Conservation (phyloP, 2,888 invertebrate genomes). For the Sialis fuliginosa region DNA sequence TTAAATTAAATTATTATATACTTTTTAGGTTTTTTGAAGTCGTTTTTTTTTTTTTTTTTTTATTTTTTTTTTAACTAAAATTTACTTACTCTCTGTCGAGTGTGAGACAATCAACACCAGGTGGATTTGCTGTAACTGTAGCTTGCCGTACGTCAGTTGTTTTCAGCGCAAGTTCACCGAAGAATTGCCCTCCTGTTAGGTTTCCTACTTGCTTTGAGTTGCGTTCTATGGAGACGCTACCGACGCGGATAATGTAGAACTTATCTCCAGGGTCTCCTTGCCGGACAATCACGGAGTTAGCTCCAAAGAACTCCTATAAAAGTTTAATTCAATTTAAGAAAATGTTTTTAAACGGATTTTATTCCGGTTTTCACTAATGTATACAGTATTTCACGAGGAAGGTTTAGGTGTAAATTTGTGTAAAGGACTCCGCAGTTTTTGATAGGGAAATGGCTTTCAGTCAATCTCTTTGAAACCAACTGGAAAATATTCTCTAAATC, state of each 20-base stretch:
- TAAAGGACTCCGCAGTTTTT: too few relatives aligned
- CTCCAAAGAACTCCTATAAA: constrained; percentile 57
- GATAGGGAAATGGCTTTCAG: too few relatives aligned
- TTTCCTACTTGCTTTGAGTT: constrained; percentile 32
- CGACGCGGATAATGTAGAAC: constrained; percentile 70
- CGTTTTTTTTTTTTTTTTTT: too few relatives aligned
- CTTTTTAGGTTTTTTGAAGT: too few relatives aligned
- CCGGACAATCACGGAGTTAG: constrained; percentile 60
- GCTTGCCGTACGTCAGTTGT: constrained; percentile 75
- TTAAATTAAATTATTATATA: too few relatives aligned
- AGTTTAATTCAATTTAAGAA: not conserved
- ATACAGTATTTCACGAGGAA: too few relatives aligned
- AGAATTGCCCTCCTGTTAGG: constrained; percentile 63
- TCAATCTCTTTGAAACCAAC: too few relatives aligned
- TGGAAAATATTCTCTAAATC: too few relatives aligned
- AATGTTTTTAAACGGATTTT: too few relatives aligned
- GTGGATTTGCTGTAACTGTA: constrained; percentile 70
- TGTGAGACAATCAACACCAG: constrained; percentile 74
- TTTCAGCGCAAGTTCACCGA: constrained; percentile 75
- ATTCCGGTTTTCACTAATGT: too few relatives aligned
- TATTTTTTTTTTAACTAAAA: not conserved
- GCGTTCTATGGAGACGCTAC: constrained; percentile 20
- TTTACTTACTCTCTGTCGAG: constrained; percentile 68
- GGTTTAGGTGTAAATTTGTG: too few relatives aligned
- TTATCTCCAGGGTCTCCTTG: constrained; percentile 80